Conservation (phyloP, 2,113 vertebrate genomes). For the Phyllostomus hastatus region DNA sequence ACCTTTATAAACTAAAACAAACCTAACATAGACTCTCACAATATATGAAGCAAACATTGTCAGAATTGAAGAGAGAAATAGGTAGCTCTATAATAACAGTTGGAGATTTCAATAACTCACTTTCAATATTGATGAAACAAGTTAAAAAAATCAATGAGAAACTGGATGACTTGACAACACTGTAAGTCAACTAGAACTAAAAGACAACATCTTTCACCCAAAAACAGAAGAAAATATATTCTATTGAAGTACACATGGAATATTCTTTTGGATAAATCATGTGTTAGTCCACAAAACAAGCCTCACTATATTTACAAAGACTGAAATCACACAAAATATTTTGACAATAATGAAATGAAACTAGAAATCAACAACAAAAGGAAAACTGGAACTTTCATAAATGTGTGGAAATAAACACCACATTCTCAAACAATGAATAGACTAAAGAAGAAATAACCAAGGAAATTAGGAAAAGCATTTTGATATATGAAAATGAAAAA, state of each 20-base stretch:
- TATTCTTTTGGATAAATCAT: neutral
- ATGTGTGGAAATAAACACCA: neutral
- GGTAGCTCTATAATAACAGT: neutral
- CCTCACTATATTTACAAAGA: neutral
- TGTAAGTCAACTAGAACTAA: neutral
- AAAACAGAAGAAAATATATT: neutral
- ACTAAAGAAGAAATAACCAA: neutral
- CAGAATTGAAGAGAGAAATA: neutral
- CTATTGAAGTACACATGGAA: neutral
- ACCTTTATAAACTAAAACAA: neutral
- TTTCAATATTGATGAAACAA: neutral
- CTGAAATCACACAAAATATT: neutral
- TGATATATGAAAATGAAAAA: neutral
- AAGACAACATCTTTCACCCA: neutral
- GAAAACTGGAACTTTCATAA: neutral
- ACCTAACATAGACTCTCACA: neutral
- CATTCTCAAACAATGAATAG: neutral
- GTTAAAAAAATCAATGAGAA: neutral
- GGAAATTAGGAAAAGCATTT: neutral
- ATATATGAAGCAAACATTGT: neutral
- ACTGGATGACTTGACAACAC: neutral
- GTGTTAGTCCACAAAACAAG: neutral
- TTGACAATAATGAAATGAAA: neutral
- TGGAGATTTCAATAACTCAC: neutral
- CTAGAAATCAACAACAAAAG: neutral